Conservation (phyloP, 2,888 invertebrate genomes). For the Ptychoptera contaminata region DNA sequence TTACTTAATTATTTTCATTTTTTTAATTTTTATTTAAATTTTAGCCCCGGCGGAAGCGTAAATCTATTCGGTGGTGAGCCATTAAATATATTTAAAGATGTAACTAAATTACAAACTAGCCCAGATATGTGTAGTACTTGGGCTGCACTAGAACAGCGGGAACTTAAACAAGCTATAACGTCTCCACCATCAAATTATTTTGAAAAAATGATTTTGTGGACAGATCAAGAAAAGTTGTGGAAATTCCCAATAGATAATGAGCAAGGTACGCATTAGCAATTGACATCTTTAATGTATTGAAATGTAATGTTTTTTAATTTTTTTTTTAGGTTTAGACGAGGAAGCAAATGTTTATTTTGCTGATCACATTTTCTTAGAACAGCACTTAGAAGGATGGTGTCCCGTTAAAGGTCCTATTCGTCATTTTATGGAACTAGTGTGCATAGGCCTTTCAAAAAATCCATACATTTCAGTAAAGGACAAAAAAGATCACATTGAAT, state of each 20-base stretch:
- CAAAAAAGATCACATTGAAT: slow-evolving; percentile 76
- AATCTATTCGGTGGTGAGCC: slow-evolving; percentile 46
- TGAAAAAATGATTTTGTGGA: slow-evolving; percentile 89
- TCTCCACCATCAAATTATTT: slow-evolving; percentile 77
- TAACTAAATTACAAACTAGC: slow-evolving; percentile 13
- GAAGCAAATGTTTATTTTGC: slow-evolving; percentile 65
- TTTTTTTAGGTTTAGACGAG: slow-evolving; percentile 39
- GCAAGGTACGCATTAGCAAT: slow-evolving; percentile 53
- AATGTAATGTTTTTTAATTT: slow-evolving; percentile 11
- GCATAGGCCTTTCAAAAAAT: slow-evolving; percentile 86
- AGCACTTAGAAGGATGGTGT: slow-evolving; percentile 75
- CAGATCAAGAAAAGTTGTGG: slow-evolving; percentile 89
- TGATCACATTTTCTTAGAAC: slow-evolving; percentile 87
- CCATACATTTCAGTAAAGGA: slow-evolving; percentile 74
- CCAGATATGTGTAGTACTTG: slow-evolving; percentile 43
- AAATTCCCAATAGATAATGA: slow-evolving; percentile 96
- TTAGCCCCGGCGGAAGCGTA: slow-evolving; percentile 29
- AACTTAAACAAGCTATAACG: slow-evolving; percentile 46
- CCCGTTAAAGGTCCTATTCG: slow-evolving; percentile 79
- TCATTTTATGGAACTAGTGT: slow-evolving; percentile 95
- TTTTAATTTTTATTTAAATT: background rate
- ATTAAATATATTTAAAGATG: slow-evolving; percentile 44
- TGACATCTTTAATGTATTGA: background rate
- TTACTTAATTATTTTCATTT: background rate
- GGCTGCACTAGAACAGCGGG: slow-evolving; percentile 46